Evolutionary conservation across 2,797 vertebrate genomes (phyloP).

Genomic region (Pipistrellus nathusii): DNA sequence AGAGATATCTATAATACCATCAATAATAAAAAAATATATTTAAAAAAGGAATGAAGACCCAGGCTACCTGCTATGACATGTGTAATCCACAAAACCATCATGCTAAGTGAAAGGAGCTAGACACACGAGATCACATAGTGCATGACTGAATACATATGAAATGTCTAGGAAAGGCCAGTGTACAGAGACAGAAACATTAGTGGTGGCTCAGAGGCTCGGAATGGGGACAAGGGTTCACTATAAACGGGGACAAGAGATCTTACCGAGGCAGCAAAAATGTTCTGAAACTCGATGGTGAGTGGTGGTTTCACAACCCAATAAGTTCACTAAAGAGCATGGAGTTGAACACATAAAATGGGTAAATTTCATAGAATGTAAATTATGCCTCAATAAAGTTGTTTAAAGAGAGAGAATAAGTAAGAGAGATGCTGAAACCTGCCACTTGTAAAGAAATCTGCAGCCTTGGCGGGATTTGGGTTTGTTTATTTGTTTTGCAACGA

Average conservation of each 20-base stretch:
- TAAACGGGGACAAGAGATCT: neutral
- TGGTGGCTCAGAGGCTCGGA: neutral
- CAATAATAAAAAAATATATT: neutral
- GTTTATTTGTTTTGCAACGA: neutral
- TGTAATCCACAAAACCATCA: neutral
- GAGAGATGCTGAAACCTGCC: neutral
- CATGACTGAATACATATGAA: neutral
- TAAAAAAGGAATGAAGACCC: neutral
- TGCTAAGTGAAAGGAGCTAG: neutral
- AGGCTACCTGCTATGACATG: accelerated
- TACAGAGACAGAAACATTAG: neutral
- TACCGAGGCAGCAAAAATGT: neutral
- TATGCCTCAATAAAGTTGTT: neutral
- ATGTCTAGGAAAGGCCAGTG: neutral
- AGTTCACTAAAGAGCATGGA: neutral
- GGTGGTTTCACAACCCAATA: neutral
- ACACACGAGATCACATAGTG: neutral
- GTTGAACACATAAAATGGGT: neutral
- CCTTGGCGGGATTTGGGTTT: neutral
- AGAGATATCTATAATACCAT: too few species aligned
- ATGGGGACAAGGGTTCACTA: neutral
- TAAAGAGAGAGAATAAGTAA: neutral
- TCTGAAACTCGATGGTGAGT: neutral
- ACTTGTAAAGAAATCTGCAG: neutral
- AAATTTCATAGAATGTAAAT: neutral